phyloP scores from a whole-genome alignment of 2,113 vertebrate species.

The Siniperca chuatsi region DNA sequence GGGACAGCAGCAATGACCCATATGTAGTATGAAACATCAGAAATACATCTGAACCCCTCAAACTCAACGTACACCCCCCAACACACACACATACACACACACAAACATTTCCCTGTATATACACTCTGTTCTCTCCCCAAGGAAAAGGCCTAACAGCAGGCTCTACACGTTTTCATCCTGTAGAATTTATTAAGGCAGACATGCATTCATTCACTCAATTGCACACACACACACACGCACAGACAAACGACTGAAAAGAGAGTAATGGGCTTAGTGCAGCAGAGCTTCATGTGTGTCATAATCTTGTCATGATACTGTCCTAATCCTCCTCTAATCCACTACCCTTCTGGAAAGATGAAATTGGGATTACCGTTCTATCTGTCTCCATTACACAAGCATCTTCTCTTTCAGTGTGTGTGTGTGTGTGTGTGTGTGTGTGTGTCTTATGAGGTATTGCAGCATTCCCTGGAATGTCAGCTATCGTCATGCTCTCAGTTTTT shows the following conservation, averaged over 20 bases:
- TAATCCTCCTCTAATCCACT: constrained; percentile 79
- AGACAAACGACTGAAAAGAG: constrained; percentile 48
- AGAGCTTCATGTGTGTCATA: constrained; percentile 75
- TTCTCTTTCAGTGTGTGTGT: constrained; percentile 42
- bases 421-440: constrained; percentile 35
- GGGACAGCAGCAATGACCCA: constrained; percentile 74
- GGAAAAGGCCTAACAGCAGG: constrained; percentile 46
- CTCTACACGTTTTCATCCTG: constrained; percentile 73
- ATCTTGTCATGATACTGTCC: constrained; percentile 82
- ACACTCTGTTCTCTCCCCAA: constrained; percentile 31
- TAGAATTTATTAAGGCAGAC: constrained; percentile 58
- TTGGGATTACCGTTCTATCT: constrained; percentile 72
- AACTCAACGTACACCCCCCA: constrained; percentile 38
- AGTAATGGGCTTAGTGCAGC: constrained; percentile 74
- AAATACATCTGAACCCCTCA: constrained; percentile 76
- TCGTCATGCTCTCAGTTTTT: constrained; percentile 63
- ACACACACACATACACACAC: constrained; percentile 22
- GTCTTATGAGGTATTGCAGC: constrained; percentile 63
- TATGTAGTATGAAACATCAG: constrained; percentile 73
- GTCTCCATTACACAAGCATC: constrained; percentile 69
- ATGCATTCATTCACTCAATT: constrained; percentile 59
- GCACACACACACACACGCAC: constrained; percentile 20
- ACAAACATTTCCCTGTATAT: neutral
- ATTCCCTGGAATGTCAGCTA: constrained; percentile 72
- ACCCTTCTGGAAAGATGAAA: constrained; percentile 75